A percentile compares a stretch with the other conserved stretches of the same genome.
These are phyloP conservation scores for Pempheris klunzingeri DNA, from an alignment of 2,797 vertebrate species.

Conservation along the genomic window DNA sequence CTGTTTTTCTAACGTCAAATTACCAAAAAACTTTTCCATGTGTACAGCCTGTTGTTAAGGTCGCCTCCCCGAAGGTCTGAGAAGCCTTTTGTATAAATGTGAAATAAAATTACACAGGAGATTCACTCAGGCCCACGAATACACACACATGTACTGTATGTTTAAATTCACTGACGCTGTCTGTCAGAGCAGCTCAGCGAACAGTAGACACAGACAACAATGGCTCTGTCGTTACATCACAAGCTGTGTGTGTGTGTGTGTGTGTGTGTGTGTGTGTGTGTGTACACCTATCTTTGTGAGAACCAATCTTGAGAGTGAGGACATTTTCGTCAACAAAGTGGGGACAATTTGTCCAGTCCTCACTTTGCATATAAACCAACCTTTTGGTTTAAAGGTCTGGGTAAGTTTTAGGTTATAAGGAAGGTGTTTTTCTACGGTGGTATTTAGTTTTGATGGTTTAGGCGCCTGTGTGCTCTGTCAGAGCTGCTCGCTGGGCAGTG, in stretches of 20 bases:
- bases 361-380: no score
- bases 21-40: slow-evolving; percentile 73
- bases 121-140: slow-evolving; percentile 32
- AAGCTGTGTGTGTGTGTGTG: slow-evolving; percentile 4
- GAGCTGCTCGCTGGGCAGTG: no score
- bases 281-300: not conserved
- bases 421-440: no score
- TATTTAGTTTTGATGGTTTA: not conserved
- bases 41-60: slow-evolving; percentile 65
- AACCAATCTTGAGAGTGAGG: not conserved
- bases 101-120: slow-evolving; percentile 61
- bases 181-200: slow-evolving; percentile 20
- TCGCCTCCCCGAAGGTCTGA: slow-evolving; percentile 34
- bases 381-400: no score
- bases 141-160: slow-evolving; percentile 25
- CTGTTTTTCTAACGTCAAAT: slow-evolving; percentile 62
- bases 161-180: slow-evolving; percentile 42
- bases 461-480: not conserved
- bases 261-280: slow-evolving; percentile 18
- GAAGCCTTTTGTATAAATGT: slow-evolving; percentile 48
- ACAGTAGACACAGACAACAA: slow-evolving; percentile 26
- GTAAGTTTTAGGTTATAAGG: no score
- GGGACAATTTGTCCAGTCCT: not conserved
- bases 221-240: slow-evolving; percentile 30
- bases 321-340: not conserved